Conservation (phyloP, 2,888 invertebrate genomes). For the Lycaena phlaeas region DNA sequence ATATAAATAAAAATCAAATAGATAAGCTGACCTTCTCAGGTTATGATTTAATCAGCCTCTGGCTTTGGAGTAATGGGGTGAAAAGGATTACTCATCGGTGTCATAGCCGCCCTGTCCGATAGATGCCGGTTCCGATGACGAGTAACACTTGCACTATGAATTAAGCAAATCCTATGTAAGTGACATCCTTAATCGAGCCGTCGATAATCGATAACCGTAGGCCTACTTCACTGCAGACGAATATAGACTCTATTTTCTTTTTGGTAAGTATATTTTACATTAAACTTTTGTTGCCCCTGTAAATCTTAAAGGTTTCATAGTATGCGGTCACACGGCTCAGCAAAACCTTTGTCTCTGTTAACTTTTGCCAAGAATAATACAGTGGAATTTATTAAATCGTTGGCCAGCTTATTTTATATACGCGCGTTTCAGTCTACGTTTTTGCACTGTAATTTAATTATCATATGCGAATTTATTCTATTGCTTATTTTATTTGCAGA, state of each 20-base stretch:
- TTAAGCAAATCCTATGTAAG: conserved; percentile 28
- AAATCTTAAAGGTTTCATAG: conserved; percentile 8
- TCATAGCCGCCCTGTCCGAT: background rate
- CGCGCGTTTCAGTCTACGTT: background rate
- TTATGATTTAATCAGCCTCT: too few relatives aligned
- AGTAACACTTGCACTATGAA: conserved; percentile 28
- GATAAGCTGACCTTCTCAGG: too few relatives aligned
- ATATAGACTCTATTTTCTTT: background rate
- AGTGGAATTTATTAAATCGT: background rate
- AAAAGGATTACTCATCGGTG: background rate
- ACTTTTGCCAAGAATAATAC: conserved; percentile 7
- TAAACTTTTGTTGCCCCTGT: background rate
- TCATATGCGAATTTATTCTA: conserved; percentile 7
- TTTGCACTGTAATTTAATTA: conserved; percentile 5
- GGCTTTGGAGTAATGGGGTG: too few relatives aligned
- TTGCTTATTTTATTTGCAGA: background rate
- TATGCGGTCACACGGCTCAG: conserved; percentile 2
- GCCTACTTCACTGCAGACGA: background rate
- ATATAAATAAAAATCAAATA: too few relatives aligned
- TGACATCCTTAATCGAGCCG: conserved; percentile 26
- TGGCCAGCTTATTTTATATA: background rate
- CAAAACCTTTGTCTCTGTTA: conserved; percentile 7
- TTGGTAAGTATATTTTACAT: background rate
- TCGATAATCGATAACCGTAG: conserved; percentile 11
- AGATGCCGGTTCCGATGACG: conserved; percentile 14